Conservation (phyloP, 1,140 invertebrate genomes). For the Nixonia krombeini region DNA sequence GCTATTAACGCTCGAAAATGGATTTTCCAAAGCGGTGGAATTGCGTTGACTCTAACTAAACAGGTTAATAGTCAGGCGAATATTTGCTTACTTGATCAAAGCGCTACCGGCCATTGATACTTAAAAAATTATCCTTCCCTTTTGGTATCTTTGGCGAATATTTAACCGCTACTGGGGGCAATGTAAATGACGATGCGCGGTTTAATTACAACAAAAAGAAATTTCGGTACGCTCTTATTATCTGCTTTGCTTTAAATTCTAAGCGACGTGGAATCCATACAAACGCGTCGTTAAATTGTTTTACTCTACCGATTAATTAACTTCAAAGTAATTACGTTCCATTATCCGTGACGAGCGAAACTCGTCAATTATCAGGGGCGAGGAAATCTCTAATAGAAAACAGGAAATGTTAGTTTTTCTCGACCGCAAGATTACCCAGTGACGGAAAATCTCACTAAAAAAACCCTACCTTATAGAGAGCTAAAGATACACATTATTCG, state of each 20-base stretch:
- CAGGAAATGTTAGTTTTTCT: not conserved
- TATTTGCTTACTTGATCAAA: conserved; percentile 17
- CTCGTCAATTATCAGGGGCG: no score
- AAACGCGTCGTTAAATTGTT: no score
- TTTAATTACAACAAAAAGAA: no score
- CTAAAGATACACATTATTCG: not conserved
- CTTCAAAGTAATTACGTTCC: not conserved
- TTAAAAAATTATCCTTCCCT: conserved; percentile 8
- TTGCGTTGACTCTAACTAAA: conserved; percentile 27
- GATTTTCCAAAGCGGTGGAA: conserved; percentile 38
- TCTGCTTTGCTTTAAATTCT: no score
- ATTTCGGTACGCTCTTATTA: no score
- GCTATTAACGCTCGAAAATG: conserved; percentile 42
- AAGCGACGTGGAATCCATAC: no score
- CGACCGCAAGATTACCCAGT: not conserved
- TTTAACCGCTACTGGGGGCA: no score
- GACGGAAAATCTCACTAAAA: not conserved
- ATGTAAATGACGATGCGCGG: no score
- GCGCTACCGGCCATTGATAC: conserved; percentile 1
- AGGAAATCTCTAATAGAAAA: no score
- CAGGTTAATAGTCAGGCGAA: conserved; percentile 11
- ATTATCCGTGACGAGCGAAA: not conserved
- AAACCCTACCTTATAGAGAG: not conserved
- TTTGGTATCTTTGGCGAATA: no score
- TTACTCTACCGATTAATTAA: no score